Evolutionary conservation across 1,140 invertebrate genomes (phyloP), one percentile per base, ranked within the genome.

Genomic region (Diuraphis noxia): DNA sequence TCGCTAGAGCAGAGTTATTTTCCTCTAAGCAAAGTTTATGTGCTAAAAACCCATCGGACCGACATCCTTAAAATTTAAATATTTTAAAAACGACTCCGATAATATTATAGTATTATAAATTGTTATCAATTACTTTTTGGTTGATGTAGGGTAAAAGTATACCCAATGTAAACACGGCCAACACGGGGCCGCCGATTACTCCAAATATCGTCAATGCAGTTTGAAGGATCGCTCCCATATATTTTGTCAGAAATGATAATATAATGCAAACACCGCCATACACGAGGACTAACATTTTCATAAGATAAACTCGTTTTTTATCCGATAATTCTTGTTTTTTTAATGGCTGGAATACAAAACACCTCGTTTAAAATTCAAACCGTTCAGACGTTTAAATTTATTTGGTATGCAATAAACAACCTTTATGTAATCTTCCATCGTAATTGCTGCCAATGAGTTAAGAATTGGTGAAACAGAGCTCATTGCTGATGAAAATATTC

Each of bases 361-460:
- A 30, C 41, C n/a, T 17, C 6, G 10, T 41, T 56, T 72, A 2
- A 72, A 72, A 1, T 72, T 6, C 56, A 63, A n/a, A n/a, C 56
- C 17, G 30, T 17, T 30, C 13, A 4, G 10, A 82, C 9, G 10
- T 41, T 30, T 40, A 23, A 25, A 81, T 40, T 40, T 40, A 5
- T 72, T 41, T 88, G 13, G 9, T 34, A 88, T 49, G 4, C 6
- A 56, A 25, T 6, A 30, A n/a, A 19, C 5, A 38, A 94, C 93
- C 92, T 96, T 96, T 3, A 97, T 93, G 93, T 97, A 97, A 94
- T 98, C 97, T 93, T 97, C 96, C 91, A 98, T 94, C 0, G 97
- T 97, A 21, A 98, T 97, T 30, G 97, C 97, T 23, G 97, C 96
- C 34, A 98, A 94, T 10, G 97, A 97, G 94, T 98, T 98, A 49